Conservation (phyloP, 1,140 invertebrate species). For the Pogonomyrmex californicus region DNA sequence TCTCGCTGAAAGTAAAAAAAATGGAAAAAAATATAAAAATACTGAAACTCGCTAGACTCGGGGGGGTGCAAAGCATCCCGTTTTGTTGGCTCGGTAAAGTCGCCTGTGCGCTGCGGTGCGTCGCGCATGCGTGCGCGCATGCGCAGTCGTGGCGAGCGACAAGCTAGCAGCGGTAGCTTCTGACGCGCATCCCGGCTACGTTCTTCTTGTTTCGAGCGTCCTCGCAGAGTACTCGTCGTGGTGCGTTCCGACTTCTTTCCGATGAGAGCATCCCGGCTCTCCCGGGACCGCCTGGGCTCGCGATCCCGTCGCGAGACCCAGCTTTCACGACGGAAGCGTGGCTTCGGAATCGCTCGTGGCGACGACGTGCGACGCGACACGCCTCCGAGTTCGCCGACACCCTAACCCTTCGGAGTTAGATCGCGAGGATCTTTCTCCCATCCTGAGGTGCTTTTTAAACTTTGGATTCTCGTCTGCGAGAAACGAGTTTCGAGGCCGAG, state of each 20-base stretch:
- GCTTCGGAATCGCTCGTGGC: not conserved
- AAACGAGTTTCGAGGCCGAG: not conserved
- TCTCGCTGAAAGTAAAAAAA: not conserved
- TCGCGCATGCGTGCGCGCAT: conserved; percentile 30
- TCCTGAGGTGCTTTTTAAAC: not conserved
- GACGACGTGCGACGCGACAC: not conserved
- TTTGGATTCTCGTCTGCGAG: not conserved
- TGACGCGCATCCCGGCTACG: conserved; percentile 68
- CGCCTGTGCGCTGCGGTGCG: not conserved
- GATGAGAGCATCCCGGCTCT: not conserved
- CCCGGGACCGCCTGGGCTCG: too few relatives aligned
- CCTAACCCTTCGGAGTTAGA: conserved; percentile 21
- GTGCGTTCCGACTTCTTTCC: not conserved
- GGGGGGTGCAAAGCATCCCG: not conserved
- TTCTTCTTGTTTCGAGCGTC: conserved; percentile 60
- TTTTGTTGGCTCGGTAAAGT: conserved; percentile 8
- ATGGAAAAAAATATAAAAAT: not conserved
- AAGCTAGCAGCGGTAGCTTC: conserved; percentile 51
- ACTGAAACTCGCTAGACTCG: not conserved
- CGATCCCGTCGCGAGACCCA: not conserved
- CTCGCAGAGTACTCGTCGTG: not conserved
- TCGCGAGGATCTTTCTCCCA: not conserved
- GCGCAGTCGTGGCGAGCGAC: not conserved
- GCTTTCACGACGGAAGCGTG: not conserved
- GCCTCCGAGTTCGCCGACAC: conserved; percentile 15